These are phyloP conservation scores for Parauchenoglanis punctatus DNA, from an alignment of 2,797 vertebrate genomes.

Conservation along the genomic window DNA sequence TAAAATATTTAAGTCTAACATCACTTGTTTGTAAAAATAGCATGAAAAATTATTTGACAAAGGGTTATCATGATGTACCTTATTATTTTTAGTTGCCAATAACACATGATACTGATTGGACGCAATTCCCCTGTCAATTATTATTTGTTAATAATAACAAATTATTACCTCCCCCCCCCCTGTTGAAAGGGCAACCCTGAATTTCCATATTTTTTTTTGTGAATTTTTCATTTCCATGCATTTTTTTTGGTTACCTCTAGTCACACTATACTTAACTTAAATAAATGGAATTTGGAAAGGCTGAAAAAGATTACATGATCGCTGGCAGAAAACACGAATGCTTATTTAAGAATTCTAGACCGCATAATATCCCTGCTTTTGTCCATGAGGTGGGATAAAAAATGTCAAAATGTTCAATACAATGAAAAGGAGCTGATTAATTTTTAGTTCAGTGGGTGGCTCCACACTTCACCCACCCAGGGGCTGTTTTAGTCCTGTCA, in stretches of 20 bases:
- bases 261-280: constrained; percentile 10
- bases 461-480: constrained; percentile 34
- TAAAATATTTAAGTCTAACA: neutral
- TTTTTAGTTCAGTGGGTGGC: constrained; percentile 76
- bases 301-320: constrained; percentile 19
- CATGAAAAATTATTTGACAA: neutral
- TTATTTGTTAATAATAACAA: neutral
- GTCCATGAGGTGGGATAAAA: constrained; percentile 53
- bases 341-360: constrained; percentile 29
- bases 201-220: neutral
- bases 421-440: constrained; percentile 74
- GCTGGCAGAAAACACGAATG: constrained; percentile 21
- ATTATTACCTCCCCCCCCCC: no score
- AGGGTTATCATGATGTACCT: neutral
- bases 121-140: neutral
- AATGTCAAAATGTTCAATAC: constrained; percentile 67
- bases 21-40: neutral
- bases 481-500: constrained; percentile 56
- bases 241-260: constrained; percentile 1
- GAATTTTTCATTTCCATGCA: no score
- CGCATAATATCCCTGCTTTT: constrained; percentile 45
- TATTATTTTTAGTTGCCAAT: neutral
- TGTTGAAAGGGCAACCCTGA: neutral
- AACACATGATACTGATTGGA: neutral
- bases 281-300: constrained; percentile 13